Conservation (phyloP, 1,140 invertebrate genomes). For the Cyclargus thomasi region DNA sequence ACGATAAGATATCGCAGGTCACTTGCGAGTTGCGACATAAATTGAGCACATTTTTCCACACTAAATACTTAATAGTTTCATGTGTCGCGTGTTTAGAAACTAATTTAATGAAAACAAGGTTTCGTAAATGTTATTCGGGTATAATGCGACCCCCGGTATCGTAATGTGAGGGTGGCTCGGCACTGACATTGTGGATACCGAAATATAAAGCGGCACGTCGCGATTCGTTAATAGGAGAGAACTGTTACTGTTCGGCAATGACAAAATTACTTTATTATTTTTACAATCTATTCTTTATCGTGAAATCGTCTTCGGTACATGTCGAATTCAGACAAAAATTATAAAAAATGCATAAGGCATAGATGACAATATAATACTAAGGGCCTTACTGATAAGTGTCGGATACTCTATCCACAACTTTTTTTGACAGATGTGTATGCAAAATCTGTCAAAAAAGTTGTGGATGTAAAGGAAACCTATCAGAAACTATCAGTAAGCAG, state of each 20-base stretch:
- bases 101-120: slow-evolving; percentile 68
- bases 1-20: background rate
- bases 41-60: slow-evolving; percentile 14
- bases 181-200: background rate
- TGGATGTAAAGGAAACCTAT: no score
- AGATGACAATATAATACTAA: no score
- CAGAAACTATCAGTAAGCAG: no score
- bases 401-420: no score
- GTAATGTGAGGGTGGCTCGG: background rate
- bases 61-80: slow-evolving; percentile 31
- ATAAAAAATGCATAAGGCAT: no score
- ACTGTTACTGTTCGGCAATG: no score
- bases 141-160: slow-evolving; percentile 29
- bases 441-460: no score
- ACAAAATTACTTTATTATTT: background rate
- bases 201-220: background rate
- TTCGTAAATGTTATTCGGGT: slow-evolving; percentile 61
- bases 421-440: no score
- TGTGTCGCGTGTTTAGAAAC: slow-evolving; percentile 55
- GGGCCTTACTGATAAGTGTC: no score
- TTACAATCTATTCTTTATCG: no score
- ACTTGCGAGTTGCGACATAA: background rate
- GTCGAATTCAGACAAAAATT: no score
- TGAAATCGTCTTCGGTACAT: no score
- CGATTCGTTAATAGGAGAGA: background rate